Conservation (phyloP, 2,797 vertebrate species). For the Paratrypauchen microcephalus region DNA sequence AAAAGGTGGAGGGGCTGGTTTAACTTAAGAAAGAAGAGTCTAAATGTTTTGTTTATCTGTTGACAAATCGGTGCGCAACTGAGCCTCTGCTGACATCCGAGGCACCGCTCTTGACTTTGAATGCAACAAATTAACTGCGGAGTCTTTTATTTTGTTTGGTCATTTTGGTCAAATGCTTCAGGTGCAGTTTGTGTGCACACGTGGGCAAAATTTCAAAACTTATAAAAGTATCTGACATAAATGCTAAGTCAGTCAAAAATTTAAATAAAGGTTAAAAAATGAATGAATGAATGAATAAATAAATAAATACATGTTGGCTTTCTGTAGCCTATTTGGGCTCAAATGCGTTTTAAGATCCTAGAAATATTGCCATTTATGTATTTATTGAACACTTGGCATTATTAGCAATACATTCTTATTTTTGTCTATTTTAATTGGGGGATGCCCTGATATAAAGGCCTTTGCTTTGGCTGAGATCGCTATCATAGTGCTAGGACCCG, state of each 20-base stretch:
- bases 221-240: no score
- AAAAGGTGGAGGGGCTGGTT: background rate
- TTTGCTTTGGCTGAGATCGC: background rate
- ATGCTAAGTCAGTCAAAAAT: no score
- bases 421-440: background rate
- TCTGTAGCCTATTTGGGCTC: no score
- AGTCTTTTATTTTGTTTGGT: background rate
- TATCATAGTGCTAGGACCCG: no score
- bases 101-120: background rate
- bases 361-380: no score
- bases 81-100: no score
- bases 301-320: no score
- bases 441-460: background rate
- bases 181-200: conserved; percentile 51
- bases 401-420: background rate
- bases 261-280: no score
- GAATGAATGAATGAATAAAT: no score
- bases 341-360: no score
- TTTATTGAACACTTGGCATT: background rate
- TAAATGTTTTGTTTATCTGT: background rate
- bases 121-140: background rate
- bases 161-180: conserved; percentile 35
- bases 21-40: background rate
- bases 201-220: background rate
- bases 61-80: background rate